Conservation (phyloP, 1,140 invertebrate species). For the Drosophila eugracilis region DNA sequence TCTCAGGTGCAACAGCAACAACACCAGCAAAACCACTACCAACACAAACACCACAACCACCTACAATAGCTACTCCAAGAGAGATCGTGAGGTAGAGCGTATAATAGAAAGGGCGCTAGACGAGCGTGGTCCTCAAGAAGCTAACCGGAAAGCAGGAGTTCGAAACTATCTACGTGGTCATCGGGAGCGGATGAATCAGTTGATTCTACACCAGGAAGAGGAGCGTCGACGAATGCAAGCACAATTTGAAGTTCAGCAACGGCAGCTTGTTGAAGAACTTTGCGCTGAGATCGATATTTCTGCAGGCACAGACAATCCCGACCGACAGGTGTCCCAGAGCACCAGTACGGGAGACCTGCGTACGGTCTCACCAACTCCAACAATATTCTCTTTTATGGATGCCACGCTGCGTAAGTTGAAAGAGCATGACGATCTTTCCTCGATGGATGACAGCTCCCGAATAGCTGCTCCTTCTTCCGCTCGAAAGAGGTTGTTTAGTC, state of each 20-base stretch:
- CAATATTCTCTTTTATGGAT: neutral
- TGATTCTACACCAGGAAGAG: slow-evolving; percentile 79
- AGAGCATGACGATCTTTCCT: slow-evolving; percentile 1
- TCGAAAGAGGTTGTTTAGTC: slow-evolving; percentile 55
- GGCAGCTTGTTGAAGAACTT: slow-evolving; percentile 69
- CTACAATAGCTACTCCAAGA: slow-evolving; percentile 5
- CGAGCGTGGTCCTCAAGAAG: slow-evolving; percentile 31
- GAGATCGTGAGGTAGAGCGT: slow-evolving; percentile 46
- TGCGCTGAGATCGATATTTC: slow-evolving; percentile 60
- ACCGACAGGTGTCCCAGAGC: slow-evolving; percentile 13
- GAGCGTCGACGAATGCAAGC: slow-evolving; percentile 67
- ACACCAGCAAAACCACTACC: slow-evolving; percentile 2
- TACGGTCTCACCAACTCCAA: neutral
- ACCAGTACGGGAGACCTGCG: slow-evolving; percentile 38
- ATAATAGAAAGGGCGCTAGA: slow-evolving; percentile 50
- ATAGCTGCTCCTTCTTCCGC: neutral
- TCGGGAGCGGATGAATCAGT: slow-evolving; percentile 81
- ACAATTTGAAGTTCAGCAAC: slow-evolving; percentile 72
- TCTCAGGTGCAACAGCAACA: slow-evolving; percentile 5
- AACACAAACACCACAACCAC: neutral
- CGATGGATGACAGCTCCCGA: slow-evolving; percentile 1
- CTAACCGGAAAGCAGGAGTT: slow-evolving; percentile 32
- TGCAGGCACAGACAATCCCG: slow-evolving; percentile 8
- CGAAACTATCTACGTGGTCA: slow-evolving; percentile 76
- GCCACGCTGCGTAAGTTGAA: slow-evolving; percentile 11